phyloP scores from a whole-genome alignment of 1,140 invertebrate species.

The Spodoptera litura region DNA sequence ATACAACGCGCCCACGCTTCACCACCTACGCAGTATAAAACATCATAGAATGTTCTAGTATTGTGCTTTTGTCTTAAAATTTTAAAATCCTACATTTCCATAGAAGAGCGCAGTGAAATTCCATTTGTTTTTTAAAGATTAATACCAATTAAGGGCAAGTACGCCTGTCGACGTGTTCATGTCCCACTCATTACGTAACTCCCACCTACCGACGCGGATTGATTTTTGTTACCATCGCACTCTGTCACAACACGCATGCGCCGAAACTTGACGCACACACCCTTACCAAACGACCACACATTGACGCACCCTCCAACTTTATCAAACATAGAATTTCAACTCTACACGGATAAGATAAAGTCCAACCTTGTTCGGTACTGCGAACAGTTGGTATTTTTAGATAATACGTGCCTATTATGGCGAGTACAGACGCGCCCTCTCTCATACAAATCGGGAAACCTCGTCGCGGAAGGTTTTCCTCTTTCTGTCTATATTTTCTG shows the following conservation, averaged over 20 bases:
- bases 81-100: neutral
- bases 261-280: slow-evolving; percentile 65
- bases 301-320: slow-evolving; percentile 54
- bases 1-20: neutral
- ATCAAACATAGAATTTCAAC: slow-evolving; percentile 32
- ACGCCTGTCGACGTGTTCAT: slow-evolving; percentile 68
- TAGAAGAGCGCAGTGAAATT: neutral
- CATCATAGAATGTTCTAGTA: neutral
- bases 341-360: slow-evolving; percentile 42
- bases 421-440: slow-evolving; percentile 81
- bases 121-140: slow-evolving; percentile 53
- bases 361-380: slow-evolving; percentile 44
- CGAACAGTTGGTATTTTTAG: slow-evolving; percentile 80
- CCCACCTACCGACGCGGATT: slow-evolving; percentile 78
- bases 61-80: no score
- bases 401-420: slow-evolving; percentile 78
- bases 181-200: slow-evolving; percentile 79
- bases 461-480: slow-evolving; percentile 76
- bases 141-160: slow-evolving; percentile 69
- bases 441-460: slow-evolving; percentile 80
- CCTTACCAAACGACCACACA: slow-evolving; percentile 51
- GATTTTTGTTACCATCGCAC: slow-evolving; percentile 78
- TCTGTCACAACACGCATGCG: slow-evolving; percentile 72
- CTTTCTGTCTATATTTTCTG: slow-evolving; percentile 71
- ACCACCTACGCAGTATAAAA: slow-evolving; percentile 2